These are phyloP conservation scores for Laupala kohalensis DNA, from an alignment of 1,140 invertebrate genomes.

Conservation along the genomic window DNA sequence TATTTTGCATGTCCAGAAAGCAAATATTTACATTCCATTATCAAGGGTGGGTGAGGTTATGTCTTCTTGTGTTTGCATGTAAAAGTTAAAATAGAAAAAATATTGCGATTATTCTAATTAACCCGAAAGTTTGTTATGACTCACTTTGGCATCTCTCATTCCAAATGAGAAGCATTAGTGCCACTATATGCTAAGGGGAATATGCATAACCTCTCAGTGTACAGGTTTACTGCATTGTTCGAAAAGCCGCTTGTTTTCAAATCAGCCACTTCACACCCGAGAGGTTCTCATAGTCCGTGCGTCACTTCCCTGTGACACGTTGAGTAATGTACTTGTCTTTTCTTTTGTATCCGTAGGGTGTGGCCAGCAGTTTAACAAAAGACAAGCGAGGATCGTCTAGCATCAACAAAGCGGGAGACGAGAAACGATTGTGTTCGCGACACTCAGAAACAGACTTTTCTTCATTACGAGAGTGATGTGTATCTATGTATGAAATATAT, in stretches of 20 bases:
- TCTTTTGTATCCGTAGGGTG: not conserved
- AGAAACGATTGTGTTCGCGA: not conserved
- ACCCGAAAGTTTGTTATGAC: too few species aligned
- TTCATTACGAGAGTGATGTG: not conserved
- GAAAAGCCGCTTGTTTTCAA: not conserved
- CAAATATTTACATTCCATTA: too few species aligned
- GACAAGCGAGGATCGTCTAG: not conserved
- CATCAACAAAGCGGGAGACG: not conserved
- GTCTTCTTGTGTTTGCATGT: too few species aligned
- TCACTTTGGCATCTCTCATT: too few species aligned
- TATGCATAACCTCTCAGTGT: too few species aligned
- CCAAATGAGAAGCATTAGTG: too few species aligned
- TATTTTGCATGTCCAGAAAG: too few species aligned
- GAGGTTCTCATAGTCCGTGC: not conserved
- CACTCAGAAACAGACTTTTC: not conserved
- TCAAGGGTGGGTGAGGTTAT: too few species aligned
- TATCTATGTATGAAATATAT: not conserved
- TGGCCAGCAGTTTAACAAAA: not conserved
- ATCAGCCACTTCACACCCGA: not conserved
- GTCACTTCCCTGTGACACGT: not conserved
- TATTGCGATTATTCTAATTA: too few species aligned
- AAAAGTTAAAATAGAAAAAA: too few species aligned
- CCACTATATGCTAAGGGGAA: too few species aligned
- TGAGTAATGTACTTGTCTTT: not conserved
- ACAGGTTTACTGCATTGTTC: not conserved